Percentiles rank a stretch among this genome's conserved stretches.
phyloP scores from a whole-genome alignment of 2,797 vertebrate genomes.

The Sciaenops ocellatus region DNA sequence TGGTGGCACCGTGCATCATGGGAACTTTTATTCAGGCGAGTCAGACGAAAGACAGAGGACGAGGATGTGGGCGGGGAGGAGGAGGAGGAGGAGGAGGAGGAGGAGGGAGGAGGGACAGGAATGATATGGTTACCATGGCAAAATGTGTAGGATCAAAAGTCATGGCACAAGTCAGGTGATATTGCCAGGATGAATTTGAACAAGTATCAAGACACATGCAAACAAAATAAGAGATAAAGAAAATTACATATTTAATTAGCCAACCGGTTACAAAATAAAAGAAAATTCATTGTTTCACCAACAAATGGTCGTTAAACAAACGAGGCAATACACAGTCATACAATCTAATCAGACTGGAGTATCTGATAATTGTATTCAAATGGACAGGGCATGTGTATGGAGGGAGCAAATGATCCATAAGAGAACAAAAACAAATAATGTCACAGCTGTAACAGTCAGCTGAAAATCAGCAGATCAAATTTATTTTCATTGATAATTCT shows the following conservation, averaged over 20 bases:
- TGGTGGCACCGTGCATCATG: conserved; percentile 99
- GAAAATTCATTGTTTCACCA: conserved; percentile 55
- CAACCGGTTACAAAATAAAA: conserved; percentile 57
- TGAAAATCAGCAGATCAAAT: background rate
- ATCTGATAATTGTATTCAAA: conserved; percentile 85
- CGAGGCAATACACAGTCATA: conserved; percentile 79
- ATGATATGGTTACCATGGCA: conserved; percentile 92
- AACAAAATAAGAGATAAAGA: conserved; percentile 79
- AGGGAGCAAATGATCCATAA: conserved; percentile 77
- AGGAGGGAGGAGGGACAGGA: conserved; percentile 88
- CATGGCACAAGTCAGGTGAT: conserved; percentile 95
- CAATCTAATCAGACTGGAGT: conserved; percentile 83
- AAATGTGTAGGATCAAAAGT: conserved; percentile 91
- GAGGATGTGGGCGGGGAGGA: conserved; percentile 88
- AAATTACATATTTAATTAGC: conserved; percentile 71
- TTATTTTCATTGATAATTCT: background rate
- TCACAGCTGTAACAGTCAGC: conserved; percentile 10
- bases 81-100: conserved; percentile 88
- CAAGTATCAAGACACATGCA: conserved; percentile 91
- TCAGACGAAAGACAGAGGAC: conserved; percentile 93
- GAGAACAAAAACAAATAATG: conserved; percentile 45
- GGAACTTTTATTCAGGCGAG: conserved; percentile 97
- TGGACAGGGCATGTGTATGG: conserved; percentile 72
- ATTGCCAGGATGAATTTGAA: conserved; percentile 90
- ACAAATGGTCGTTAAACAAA: conserved; percentile 70